Evolutionary conservation across 37 sponge, comb jelly and placozoan genomes (phyloP).

Genomic region (Oscarella lobularis): DNA sequence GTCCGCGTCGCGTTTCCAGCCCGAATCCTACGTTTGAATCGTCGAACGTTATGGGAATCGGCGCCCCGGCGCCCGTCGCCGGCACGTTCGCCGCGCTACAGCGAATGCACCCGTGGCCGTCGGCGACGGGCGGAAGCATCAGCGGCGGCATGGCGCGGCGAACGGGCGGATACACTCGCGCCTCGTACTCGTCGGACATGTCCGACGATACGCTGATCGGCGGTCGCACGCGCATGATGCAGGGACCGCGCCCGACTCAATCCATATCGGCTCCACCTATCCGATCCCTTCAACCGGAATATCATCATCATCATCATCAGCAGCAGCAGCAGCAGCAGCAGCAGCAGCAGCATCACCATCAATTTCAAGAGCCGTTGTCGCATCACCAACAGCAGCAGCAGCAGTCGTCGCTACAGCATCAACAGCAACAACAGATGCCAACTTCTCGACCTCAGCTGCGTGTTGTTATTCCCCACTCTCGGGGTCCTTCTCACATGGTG

Average conservation of each 20-base stretch:
- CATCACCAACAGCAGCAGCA: too few relatives aligned
- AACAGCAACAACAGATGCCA: too few relatives aligned
- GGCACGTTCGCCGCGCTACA: background rate
- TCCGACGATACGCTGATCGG: background rate
- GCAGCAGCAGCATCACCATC: too few relatives aligned
- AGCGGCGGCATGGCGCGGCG: background rate
- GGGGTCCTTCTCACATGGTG: too few relatives aligned
- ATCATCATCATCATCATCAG: too few relatives aligned
- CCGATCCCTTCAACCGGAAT: too few relatives aligned
- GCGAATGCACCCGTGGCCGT: background rate
- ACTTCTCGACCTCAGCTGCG: constrained; percentile 60
- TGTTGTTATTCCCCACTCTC: constrained; percentile 57
- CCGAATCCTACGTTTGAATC: too few relatives aligned
- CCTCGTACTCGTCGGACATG: background rate
- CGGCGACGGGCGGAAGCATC: background rate
- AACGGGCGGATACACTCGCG: background rate
- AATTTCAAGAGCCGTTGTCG: too few relatives aligned
- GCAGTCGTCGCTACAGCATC: too few relatives aligned
- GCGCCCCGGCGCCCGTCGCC: background rate
- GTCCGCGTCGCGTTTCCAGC: too few relatives aligned
- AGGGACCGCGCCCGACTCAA: background rate
- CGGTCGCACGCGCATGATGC: background rate
- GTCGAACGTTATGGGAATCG: too few relatives aligned
- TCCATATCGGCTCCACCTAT: background rate
- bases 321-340: too few relatives aligned